Percentiles rank a stretch among this genome's conserved stretches.
phyloP scores from a whole-genome alignment of 2,113 vertebrate genomes.

The Phocoena phocoena region DNA sequence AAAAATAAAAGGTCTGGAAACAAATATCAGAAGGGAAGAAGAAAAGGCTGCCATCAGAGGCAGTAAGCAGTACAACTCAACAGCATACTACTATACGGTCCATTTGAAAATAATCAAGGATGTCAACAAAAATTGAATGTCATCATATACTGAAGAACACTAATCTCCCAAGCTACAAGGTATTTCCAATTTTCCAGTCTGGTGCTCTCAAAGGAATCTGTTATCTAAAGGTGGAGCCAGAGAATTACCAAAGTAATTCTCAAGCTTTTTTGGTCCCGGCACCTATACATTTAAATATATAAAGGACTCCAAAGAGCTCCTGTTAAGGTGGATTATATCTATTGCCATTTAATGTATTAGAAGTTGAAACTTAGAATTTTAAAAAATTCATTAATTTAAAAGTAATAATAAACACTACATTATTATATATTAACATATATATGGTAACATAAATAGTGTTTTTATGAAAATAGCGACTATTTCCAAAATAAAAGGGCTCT shows the following conservation, averaged over 20 bases:
- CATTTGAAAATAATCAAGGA: conserved; percentile 39
- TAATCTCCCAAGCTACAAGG: not conserved
- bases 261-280: not conserved
- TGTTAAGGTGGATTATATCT: not conserved
- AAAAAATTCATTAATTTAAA: not conserved
- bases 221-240: not conserved
- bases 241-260: not conserved
- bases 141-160: not conserved
- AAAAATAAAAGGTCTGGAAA: conserved; percentile 5
- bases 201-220: conserved; percentile 1
- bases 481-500: not conserved
- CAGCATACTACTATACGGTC: not conserved
- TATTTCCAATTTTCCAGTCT: conserved; percentile 34
- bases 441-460: not conserved
- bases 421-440: not conserved
- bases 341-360: not conserved
- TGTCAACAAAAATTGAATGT: not conserved
- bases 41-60: not conserved
- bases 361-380: conserved; percentile 11
- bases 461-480: not conserved
- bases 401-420: not conserved
- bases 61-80: not conserved
- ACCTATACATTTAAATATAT: not conserved
- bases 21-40: not conserved
- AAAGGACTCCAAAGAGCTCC: not conserved